Evolutionary conservation across 2,797 vertebrate species (phyloP).

Genomic region (Cichlasoma orientale): DNA sequence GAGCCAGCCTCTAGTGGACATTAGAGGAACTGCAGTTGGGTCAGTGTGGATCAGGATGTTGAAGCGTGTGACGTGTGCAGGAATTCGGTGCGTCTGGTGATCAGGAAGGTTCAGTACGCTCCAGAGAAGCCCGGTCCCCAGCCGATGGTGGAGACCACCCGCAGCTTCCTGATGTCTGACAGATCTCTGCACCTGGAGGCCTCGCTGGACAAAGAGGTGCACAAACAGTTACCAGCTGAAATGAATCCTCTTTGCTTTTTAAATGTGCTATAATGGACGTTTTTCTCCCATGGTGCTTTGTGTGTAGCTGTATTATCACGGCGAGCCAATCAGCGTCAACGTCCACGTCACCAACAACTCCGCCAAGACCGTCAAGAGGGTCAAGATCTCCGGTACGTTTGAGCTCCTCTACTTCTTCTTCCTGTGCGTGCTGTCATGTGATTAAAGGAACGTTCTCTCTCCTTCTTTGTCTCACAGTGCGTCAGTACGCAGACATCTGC

Average conservation of each 20-base stretch:
- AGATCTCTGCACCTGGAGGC: constrained; percentile 94
- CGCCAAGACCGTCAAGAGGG: constrained; percentile 96
- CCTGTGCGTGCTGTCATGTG: too few species aligned
- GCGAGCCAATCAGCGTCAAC: constrained; percentile 96
- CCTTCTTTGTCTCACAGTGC: constrained; percentile 77
- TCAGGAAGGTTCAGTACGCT: constrained; percentile 96
- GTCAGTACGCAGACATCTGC: constrained; percentile 96
- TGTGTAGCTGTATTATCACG: constrained; percentile 94
- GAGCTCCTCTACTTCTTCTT: fast-evolving
- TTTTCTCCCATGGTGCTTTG: constrained; percentile 35
- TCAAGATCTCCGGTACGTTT: constrained; percentile 92
- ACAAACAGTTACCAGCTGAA: background rate
- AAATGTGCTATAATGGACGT: background rate
- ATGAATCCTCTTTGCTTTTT: background rate
- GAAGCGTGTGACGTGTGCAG: constrained; percentile 61
- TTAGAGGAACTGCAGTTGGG: fast-evolving
- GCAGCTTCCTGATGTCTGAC: constrained; percentile 98
- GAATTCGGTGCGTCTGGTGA: constrained; percentile 95
- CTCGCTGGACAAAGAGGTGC: constrained; percentile 95
- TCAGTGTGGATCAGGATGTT: background rate
- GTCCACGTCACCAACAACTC: constrained; percentile 99
- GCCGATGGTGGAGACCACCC: constrained; percentile 94
- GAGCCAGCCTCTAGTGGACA: background rate
- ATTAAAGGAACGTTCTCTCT: background rate
- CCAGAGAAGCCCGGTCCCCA: constrained; percentile 94